Conservation (phyloP, 37 sponge, comb jelly and placozoan genomes). For the Chondrosia reniformis region DNA sequence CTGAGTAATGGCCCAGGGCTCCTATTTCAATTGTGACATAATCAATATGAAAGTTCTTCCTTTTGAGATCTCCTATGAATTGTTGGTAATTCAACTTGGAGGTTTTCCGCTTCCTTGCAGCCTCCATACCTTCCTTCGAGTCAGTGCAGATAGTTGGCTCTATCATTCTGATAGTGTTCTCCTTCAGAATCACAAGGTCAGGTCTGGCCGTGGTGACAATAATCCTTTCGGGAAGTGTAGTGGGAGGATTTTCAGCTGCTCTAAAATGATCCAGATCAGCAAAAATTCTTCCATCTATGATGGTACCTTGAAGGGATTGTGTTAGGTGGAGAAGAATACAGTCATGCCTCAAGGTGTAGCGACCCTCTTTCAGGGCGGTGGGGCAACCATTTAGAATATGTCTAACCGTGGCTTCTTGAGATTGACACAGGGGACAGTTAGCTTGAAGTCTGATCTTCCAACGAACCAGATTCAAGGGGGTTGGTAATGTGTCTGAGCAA, state of each 20-base stretch:
- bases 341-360: constrained; percentile 31
- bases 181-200: constrained; percentile 20
- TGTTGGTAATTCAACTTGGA: background rate
- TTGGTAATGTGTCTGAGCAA: constrained; percentile 25
- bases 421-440: background rate
- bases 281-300: background rate
- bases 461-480: constrained; percentile 11
- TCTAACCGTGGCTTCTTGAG: background rate
- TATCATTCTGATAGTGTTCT: background rate
- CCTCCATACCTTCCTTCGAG: background rate
- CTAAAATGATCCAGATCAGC: background rate
- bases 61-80: background rate
- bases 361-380: background rate
- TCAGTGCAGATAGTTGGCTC: constrained; percentile 16
- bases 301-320: background rate
- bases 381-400: constrained; percentile 32
- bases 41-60: background rate
- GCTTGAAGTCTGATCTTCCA: background rate
- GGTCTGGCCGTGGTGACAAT: constrained; percentile 13
- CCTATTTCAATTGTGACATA: constrained; percentile 26
- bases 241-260: constrained; percentile 1
- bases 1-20: constrained; percentile 11
- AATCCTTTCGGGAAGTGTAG: constrained; percentile 14
- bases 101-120: background rate
- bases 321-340: background rate